Evolutionary conservation across 1,140 invertebrate genomes (phyloP).

Genomic region (Cardiocondyla obscurior): DNA sequence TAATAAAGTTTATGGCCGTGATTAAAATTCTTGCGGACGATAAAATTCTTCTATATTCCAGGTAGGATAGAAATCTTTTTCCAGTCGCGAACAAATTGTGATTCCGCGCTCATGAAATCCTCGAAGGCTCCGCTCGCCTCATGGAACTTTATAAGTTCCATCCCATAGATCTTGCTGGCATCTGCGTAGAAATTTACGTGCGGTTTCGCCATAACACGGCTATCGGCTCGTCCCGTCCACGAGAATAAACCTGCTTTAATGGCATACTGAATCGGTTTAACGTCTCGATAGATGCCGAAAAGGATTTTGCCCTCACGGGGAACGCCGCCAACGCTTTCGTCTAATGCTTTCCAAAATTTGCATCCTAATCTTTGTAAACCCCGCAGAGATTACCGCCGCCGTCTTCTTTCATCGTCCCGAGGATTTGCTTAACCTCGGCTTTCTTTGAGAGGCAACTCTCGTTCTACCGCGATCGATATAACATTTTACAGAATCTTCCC

Average conservation of each 20-base stretch:
- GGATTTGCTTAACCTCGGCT: conserved; percentile 57
- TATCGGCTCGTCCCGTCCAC: conserved; percentile 32
- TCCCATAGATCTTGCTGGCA: conserved; percentile 37
- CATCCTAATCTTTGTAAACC: conserved; percentile 54
- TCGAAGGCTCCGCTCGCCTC: conserved; percentile 17
- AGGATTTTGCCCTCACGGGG: conserved; percentile 19
- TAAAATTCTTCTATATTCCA: neutral
- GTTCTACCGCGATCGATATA: conserved; percentile 47
- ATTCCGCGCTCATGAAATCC: conserved; percentile 7
- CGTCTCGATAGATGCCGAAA: conserved; percentile 51
- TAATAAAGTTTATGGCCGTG: conserved; percentile 10
- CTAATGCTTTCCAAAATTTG: conserved; percentile 57
- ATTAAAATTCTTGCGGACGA: conserved; percentile 21
- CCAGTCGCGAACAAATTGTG: conserved; percentile 46
- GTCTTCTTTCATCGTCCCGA: conserved; percentile 49
- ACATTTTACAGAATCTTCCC: conserved; percentile 10
- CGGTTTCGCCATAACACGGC: conserved; percentile 45
- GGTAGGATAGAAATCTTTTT: conserved; percentile 12
- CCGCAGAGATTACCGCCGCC: conserved; percentile 34
- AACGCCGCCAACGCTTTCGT: conserved; percentile 38
- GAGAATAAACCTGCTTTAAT: conserved; percentile 46
- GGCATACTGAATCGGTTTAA: conserved; percentile 56
- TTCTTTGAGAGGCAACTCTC: conserved; percentile 41
- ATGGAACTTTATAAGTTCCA: conserved; percentile 49
- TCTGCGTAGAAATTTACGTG: conserved; percentile 54